These are phyloP conservation scores for Campoletis sonorensis DNA, from an alignment of 1,140 invertebrate species.

Conservation along the genomic window DNA sequence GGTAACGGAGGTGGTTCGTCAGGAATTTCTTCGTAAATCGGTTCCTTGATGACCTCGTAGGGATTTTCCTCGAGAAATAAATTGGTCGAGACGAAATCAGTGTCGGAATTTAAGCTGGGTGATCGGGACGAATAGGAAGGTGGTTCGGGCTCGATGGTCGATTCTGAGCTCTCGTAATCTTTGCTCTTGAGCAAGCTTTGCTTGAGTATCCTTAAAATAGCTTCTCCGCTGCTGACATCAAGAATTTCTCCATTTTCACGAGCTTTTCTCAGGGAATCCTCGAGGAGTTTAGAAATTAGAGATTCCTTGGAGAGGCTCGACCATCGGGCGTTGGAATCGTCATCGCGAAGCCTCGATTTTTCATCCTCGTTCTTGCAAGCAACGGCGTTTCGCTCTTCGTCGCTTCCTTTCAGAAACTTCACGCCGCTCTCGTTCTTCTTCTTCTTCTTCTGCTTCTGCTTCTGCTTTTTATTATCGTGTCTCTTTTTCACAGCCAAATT, in stretches of 20 bases:
- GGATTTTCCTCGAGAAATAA: constrained; percentile 80
- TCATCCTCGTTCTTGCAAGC: not conserved
- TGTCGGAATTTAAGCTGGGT: constrained; percentile 71
- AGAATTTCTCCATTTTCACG: constrained; percentile 71
- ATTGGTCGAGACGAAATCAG: constrained; percentile 67
- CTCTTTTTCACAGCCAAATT: not conserved
- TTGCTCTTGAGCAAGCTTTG: constrained; percentile 71
- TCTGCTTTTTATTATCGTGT: too few species aligned
- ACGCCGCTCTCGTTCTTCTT: not conserved
- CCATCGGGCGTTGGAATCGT: constrained; percentile 44
- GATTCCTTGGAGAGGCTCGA: constrained; percentile 66
- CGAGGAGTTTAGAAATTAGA: constrained; percentile 70
- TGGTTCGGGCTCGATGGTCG: constrained; percentile 64
- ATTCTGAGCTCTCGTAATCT: constrained; percentile 68
- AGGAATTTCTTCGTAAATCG: constrained; percentile 92
- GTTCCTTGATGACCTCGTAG: constrained; percentile 89
- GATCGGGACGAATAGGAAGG: constrained; percentile 68
- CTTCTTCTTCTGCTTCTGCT: too few species aligned
- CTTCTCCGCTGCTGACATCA: constrained; percentile 71
- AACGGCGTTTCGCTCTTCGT: not conserved
- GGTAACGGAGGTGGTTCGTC: constrained; percentile 88
- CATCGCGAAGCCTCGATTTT: constrained; percentile 27
- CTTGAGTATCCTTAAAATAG: constrained; percentile 71
- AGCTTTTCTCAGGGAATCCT: constrained; percentile 72
- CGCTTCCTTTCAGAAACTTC: not conserved